Conservation (phyloP, 2,113 vertebrate species). For the Propithecus coquereli region DNA sequence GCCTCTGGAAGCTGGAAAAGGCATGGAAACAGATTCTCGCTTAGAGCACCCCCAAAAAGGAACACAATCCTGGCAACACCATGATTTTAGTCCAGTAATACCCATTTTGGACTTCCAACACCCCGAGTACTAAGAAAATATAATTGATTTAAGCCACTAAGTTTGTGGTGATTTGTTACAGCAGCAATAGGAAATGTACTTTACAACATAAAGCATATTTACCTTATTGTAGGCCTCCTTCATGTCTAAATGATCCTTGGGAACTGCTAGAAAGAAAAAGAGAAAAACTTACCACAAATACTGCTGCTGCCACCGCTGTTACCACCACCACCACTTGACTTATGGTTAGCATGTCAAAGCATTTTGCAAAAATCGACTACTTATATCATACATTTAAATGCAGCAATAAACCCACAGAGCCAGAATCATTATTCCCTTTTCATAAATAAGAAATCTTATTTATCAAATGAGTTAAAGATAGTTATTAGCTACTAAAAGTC, state of each 20-base stretch:
- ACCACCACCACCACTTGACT: no score
- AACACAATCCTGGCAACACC: not conserved
- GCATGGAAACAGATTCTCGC: not conserved
- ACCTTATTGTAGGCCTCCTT: not conserved
- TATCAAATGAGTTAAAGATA: not conserved
- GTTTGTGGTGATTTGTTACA: not conserved
- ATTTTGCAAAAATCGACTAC: not conserved
- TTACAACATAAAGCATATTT: not conserved
- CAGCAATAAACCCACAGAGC: not conserved
- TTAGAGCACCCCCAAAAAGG: not conserved
- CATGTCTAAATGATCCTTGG: not conserved
- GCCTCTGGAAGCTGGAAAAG: not conserved
- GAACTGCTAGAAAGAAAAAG: not conserved
- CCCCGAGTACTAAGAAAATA: not conserved
- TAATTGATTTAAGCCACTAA: no score
- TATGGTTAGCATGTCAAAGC: not conserved
- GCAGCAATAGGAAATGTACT: not conserved
- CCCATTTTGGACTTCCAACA: not conserved
- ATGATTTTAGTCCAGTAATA: not conserved
- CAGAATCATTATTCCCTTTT: not conserved
- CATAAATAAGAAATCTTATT: not conserved
- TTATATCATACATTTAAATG: not conserved
- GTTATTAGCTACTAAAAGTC: not conserved
- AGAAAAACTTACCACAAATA: not conserved
- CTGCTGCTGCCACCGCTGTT: not conserved